These are phyloP conservation scores for Parnassius smintheus DNA, from an alignment of 2,888 invertebrate genomes.

Conservation along the genomic window DNA sequence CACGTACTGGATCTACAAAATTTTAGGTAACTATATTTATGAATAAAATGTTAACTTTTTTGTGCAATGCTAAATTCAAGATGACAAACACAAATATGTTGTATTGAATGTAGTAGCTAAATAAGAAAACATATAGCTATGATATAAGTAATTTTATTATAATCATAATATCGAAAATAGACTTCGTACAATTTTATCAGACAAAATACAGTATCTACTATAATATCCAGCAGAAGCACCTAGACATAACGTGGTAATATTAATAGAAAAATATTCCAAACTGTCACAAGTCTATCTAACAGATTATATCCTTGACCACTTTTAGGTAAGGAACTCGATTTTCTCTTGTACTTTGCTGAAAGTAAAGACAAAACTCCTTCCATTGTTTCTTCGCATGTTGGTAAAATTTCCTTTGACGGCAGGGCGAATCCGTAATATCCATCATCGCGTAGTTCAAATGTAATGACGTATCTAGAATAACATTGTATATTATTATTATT, in stretches of 20 bases:
- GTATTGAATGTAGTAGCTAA: too few species aligned
- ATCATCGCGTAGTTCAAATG: constrained; percentile 84
- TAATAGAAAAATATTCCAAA: constrained; percentile 47
- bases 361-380: constrained; percentile 67
- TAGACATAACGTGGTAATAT: constrained; percentile 46
- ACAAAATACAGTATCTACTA: not conserved
- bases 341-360: not conserved
- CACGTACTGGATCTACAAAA: too few species aligned
- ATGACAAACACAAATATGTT: too few species aligned
- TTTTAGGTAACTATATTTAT: too few species aligned
- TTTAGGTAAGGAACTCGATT: not conserved
- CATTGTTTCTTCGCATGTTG: constrained; percentile 82
- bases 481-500: not conserved
- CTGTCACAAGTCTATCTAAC: constrained; percentile 39
- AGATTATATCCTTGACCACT: constrained; percentile 28
- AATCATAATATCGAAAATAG: not conserved
- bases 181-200: not conserved
- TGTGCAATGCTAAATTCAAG: too few species aligned
- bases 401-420: constrained; percentile 82
- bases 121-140: too few species aligned
- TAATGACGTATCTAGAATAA: constrained; percentile 76
- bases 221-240: not conserved
- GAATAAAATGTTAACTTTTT: too few species aligned
- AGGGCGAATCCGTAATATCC: constrained; percentile 84
- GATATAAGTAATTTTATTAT: too few species aligned